Conservation (phyloP, 2,888 invertebrate species). For the Macropis europaea region DNA sequence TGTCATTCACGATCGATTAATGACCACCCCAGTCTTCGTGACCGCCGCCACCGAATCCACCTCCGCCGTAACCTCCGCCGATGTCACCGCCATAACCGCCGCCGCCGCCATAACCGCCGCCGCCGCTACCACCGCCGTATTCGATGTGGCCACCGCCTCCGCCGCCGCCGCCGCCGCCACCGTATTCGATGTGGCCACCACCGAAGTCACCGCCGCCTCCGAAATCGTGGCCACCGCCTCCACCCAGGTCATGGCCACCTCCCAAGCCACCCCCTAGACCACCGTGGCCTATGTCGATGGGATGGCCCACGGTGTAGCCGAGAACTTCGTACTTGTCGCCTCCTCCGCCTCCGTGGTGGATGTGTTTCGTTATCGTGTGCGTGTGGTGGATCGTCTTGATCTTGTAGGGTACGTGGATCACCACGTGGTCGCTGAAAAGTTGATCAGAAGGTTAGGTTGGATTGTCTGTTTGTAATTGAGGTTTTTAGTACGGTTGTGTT, state of each 20-base stretch:
- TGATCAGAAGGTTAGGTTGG: background rate
- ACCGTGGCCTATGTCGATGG: constrained; percentile 75
- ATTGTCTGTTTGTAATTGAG: background rate
- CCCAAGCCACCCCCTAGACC: constrained; percentile 63
- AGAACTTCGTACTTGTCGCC: constrained; percentile 86
- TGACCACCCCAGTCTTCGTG: constrained; percentile 60
- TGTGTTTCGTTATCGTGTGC: constrained; percentile 88
- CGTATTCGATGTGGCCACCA: constrained; percentile 45
- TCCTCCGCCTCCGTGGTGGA: constrained; percentile 82
- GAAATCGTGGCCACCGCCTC: constrained; percentile 57
- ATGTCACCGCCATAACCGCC: constrained; percentile 39
- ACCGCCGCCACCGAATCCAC: constrained; percentile 42
- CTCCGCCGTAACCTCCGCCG: constrained; percentile 45
- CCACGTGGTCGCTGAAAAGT: constrained; percentile 83
- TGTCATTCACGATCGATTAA: constrained; percentile 33
- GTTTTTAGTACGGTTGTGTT: background rate
- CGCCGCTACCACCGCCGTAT: constrained; percentile 35
- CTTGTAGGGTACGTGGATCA: constrained; percentile 90
- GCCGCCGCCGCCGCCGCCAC: constrained; percentile 52
- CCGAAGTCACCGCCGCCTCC: constrained; percentile 53
- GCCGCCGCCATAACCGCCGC: constrained; percentile 46
- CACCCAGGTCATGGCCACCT: constrained; percentile 58
- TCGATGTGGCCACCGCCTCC: constrained; percentile 42
- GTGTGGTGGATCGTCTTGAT: constrained; percentile 89
- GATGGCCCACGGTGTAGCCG: constrained; percentile 86